Evolutionary conservation across 2,113 vertebrate species (phyloP).

Genomic region (Cromileptes altivelis): DNA sequence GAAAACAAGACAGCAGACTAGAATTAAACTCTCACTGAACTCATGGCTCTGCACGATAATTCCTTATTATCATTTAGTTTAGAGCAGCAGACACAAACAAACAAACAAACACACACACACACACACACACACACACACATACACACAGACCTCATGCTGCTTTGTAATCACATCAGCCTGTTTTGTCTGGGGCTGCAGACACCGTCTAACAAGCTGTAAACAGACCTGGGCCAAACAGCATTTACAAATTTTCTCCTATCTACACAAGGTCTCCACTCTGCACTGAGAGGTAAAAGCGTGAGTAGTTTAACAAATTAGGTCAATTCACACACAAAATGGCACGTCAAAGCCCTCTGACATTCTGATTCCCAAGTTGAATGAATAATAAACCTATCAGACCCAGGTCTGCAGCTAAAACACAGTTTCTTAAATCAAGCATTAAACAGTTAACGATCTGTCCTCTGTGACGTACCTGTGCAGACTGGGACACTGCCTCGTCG

Average conservation of each 20-base stretch:
- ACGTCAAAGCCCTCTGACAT: background rate
- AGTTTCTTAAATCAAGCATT: background rate
- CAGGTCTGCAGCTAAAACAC: constrained; percentile 14
- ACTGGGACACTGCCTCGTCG: constrained; percentile 95
- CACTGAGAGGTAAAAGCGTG: background rate
- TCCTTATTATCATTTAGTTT: constrained; percentile 8
- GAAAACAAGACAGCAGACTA: background rate
- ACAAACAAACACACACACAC: background rate
- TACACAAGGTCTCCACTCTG: background rate
- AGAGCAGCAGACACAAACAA: constrained; percentile 3
- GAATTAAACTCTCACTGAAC: background rate
- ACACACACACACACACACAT: constrained; percentile 24
- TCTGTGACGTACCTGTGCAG: constrained; percentile 89
- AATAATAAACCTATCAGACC: constrained; percentile 4
- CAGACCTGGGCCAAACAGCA: constrained; percentile 25
- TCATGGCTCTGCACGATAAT: background rate
- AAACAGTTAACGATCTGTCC: background rate
- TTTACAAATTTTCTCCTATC: background rate
- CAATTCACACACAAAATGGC: background rate
- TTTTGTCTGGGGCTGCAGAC: constrained; percentile 34
- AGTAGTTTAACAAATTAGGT: background rate
- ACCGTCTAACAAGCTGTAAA: background rate
- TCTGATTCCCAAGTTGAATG: background rate
- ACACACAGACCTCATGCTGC: constrained; percentile 46
- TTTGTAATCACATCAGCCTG: constrained; percentile 17